A percentile compares a stretch with the other conserved stretches of the same genome.
Conservation (phyloP, 2,888 invertebrate species). For the Sarcophaga caerulescens region DNA sequence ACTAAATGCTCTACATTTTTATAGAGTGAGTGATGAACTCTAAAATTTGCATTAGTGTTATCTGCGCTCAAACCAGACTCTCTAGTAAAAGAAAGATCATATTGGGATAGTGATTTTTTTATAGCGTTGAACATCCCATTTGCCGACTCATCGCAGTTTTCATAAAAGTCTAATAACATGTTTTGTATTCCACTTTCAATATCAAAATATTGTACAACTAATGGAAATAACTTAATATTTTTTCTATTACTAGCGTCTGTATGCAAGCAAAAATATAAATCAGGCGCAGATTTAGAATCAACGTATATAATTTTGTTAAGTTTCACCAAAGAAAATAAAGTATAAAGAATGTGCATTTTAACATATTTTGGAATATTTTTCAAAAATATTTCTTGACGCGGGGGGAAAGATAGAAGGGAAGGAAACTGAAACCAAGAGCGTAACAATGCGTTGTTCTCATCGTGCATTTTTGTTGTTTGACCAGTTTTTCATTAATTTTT, state of each 20-base stretch:
- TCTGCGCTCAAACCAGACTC: background rate
- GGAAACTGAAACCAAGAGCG: too few relatives aligned
- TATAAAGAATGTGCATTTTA: too few relatives aligned
- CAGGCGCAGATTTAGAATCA: background rate
- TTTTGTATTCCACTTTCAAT: slow-evolving; percentile 9
- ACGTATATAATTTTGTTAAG: too few relatives aligned
- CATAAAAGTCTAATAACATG: slow-evolving; percentile 13
- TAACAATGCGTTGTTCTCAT: too few relatives aligned
- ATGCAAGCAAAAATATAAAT: background rate
- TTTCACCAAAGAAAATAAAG: too few relatives aligned
- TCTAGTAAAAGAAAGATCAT: background rate
- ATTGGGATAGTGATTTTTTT: background rate
- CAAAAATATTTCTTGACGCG: too few relatives aligned
- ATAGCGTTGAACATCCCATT: background rate
- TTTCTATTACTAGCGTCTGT: background rate
- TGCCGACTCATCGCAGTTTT: slow-evolving; percentile 15
- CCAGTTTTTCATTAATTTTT: too few relatives aligned
- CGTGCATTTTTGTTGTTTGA: too few relatives aligned
- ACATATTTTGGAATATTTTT: too few relatives aligned
- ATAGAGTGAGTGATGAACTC: slow-evolving; percentile 9
- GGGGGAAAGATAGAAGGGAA: too few relatives aligned
- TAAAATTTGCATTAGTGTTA: slow-evolving; percentile 20
- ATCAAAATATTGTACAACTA: background rate
- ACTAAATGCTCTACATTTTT: slow-evolving; percentile 12
- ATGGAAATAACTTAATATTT: background rate